Conservation (phyloP, 2,113 vertebrate genomes). For the Platanista minor region DNA sequence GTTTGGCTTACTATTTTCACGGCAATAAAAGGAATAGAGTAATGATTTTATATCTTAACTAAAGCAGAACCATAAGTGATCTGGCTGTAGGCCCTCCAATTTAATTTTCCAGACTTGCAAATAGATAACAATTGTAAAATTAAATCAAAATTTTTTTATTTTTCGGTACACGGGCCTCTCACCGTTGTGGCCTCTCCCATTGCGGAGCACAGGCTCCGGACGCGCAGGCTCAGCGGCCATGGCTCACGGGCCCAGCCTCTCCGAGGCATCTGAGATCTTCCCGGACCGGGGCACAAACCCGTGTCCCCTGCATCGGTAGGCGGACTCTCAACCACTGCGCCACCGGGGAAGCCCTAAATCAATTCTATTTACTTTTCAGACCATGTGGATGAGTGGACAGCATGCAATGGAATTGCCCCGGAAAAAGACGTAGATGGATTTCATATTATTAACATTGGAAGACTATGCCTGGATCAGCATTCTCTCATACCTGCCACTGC, state of each 20-base stretch:
- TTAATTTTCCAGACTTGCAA: background rate
- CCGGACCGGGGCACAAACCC: too few relatives aligned
- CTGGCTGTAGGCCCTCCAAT: background rate
- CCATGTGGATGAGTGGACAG: conserved; percentile 88
- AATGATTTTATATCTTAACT: background rate
- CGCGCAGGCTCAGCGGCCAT: too few relatives aligned
- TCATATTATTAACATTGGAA: conserved; percentile 91
- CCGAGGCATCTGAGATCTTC: too few relatives aligned
- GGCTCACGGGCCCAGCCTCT: too few relatives aligned
- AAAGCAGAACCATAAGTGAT: background rate
- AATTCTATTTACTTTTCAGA: conserved; percentile 75
- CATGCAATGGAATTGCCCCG: conserved; percentile 90
- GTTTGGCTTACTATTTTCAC: background rate
- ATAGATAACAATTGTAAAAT: background rate
- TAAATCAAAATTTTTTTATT: too few relatives aligned
- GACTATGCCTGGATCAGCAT: conserved; percentile 91
- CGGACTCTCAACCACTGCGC: too few relatives aligned
- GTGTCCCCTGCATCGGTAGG: too few relatives aligned
- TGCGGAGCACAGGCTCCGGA: too few relatives aligned
- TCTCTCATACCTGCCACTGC: conserved; percentile 92
- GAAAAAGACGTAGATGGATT: conserved; percentile 96
- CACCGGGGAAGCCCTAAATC: too few relatives aligned
- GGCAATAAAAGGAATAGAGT: background rate
- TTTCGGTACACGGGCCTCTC: too few relatives aligned
- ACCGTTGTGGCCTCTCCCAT: too few relatives aligned